Evolutionary conservation across 2,113 vertebrate genomes (phyloP).

Genomic region (Arizona elegans): DNA sequence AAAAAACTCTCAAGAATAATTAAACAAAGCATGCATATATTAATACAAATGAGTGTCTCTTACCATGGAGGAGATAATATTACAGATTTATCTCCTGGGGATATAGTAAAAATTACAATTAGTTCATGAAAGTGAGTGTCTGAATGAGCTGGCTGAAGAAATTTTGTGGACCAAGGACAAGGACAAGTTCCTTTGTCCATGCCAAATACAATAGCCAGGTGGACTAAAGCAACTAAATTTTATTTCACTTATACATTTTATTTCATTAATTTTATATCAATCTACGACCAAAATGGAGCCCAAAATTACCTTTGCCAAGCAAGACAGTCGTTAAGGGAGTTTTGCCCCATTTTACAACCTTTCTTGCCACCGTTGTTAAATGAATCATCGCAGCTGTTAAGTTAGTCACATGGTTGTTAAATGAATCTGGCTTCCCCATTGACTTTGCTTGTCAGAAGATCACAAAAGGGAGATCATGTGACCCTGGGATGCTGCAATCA

Average conservation of each 20-base stretch:
- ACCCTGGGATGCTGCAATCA: too few species aligned
- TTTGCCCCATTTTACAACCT: too few species aligned
- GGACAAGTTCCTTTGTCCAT: neutral
- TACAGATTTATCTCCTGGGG: neutral
- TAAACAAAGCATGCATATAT: neutral
- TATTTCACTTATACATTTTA: neutral
- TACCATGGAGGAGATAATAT: neutral
- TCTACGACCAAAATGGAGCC: neutral
- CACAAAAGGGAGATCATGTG: too few species aligned
- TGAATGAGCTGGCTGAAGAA: neutral
- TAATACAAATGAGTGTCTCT: neutral
- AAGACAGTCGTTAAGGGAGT: neutral
- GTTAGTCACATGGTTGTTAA: too few species aligned
- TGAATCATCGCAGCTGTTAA: too few species aligned
- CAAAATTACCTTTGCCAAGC: neutral
- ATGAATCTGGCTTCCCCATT: neutral
- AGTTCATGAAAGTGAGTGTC: neutral
- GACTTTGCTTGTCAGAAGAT: neutral
- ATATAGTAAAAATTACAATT: neutral
- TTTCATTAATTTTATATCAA: neutral
- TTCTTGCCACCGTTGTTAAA: too few species aligned
- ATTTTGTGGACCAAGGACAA: neutral
- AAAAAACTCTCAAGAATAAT: neutral
- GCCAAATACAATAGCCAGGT: neutral
- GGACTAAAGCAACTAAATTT: neutral